phyloP scores from a whole-genome alignment of 1,140 invertebrate genomes.

The Caenorhabditis inopinata region DNA sequence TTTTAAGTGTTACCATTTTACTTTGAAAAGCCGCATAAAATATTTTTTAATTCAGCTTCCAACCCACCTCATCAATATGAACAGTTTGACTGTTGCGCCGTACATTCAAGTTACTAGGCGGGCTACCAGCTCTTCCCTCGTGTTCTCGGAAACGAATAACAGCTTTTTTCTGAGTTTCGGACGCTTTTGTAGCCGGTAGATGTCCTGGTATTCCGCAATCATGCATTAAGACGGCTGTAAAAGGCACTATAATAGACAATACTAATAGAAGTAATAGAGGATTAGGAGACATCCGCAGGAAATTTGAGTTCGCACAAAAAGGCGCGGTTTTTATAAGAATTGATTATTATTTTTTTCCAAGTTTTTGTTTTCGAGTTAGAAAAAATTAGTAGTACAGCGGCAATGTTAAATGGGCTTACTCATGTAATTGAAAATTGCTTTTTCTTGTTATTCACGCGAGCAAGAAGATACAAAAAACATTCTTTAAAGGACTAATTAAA shows the following conservation, averaged over 20 bases:
- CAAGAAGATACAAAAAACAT: too few relatives aligned
- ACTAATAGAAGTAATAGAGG: too few relatives aligned
- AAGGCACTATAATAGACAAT: not conserved
- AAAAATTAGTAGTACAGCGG: too few relatives aligned
- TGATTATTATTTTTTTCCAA: not conserved
- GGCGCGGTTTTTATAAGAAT: not conserved
- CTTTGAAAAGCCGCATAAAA: not conserved
- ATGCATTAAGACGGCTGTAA: conserved; percentile 21
- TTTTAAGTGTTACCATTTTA: too few relatives aligned
- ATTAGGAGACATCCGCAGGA: too few relatives aligned
- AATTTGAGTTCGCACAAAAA: too few relatives aligned
- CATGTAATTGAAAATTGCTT: too few relatives aligned
- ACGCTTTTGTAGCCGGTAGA: not conserved
- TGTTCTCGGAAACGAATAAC: not conserved
- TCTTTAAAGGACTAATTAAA: too few relatives aligned
- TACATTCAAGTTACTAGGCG: not conserved
- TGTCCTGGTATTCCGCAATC: conserved; percentile 13
- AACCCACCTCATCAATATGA: conserved; percentile 10
- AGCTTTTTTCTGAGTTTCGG: conserved; percentile 6
- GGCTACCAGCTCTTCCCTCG: not conserved
- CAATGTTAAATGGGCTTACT: too few relatives aligned
- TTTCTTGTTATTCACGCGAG: too few relatives aligned
- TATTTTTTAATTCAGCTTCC: too few relatives aligned
- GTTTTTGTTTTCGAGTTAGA: too few relatives aligned
- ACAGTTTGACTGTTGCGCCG: not conserved